Base-by-base conservation (phyloP, 2,888 invertebrate species). In the Ctenicera cuprea region DNA sequence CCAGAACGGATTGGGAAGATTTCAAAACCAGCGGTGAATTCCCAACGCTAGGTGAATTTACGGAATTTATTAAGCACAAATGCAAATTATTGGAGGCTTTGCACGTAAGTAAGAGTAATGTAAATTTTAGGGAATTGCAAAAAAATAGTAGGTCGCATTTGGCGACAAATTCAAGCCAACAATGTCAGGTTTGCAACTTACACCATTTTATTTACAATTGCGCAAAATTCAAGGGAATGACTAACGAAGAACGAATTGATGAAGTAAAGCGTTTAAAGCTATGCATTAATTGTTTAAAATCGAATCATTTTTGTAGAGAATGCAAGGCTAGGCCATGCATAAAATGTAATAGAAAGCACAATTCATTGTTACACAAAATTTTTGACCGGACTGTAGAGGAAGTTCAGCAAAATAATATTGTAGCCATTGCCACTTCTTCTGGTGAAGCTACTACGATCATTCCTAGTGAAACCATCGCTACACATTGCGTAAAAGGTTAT, bases 321-420 rank as follows among this genome's bases (percentile, higher is more conserved):
- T 78, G 74, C 57, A 61, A 52, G 52, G 64, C 48, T 48, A 33
- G 48, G 30, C 22, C 37, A n/a, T 76, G 76, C 59, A 43, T 37
- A 30, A 69, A 57, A 41, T 78, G 76, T 37, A 70, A 74, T 26
- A 12, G 48, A 20, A 64, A 69, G 50, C 76, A 78, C 48, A 74
- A 77, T 26, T 33, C 73, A 9, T 57, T 78, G 26, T 33, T 78
- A n/a, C 77, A 78, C 50, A 38, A 1, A 16, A 45, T 8, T 45
- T 2, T 8, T 7, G 14, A 14, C 3, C 2, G 18, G 18, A 16
- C 16, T 45, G 14, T 4, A 16, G n/a, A 45, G 5, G 3, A 16
- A 14, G n/a, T n/a, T n/a, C n/a, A 66, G 22, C 9, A 18, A 5
- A 26, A 20, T 12, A 63, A 20, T 14, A 12, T 33, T 20, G 3